Base-by-base conservation (phyloP, 2,888 invertebrate genomes). In the Trimorus sp. region DNA sequence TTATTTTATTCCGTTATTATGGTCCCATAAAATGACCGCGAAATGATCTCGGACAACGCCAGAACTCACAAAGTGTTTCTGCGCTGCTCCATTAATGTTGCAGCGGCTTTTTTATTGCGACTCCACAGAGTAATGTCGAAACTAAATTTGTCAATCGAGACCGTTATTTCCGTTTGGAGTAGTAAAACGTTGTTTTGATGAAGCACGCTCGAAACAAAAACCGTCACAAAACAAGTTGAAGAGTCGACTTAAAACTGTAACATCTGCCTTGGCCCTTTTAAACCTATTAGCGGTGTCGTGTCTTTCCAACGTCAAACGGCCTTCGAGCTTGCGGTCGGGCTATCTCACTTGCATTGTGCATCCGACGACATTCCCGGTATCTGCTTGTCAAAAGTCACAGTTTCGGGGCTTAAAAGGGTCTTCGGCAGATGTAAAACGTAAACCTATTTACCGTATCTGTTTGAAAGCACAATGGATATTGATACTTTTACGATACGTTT, bases 221-320 rank as follows among this genome's bases (percentile, higher is more conserved):
- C n/a, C n/a, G 49, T n/a, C 49, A 14, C 7, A 48, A 48, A 12
- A 38, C 38, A 40, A 40, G 40, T 40, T 40, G 40, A 40, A 11
- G 40, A 8, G 40, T 9, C 40, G 11, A 11, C 40, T 40, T 40
- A 0, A 38, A 26, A 14, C 62, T 36, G 49, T 14, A 62, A 74
- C 74, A 65, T 65, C 74, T 74, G 66, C 48, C 51, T 42, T 40
- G 49, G 54, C 58, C 40, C 65, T 65, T 74, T 56, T 51, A 66
- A 66, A 51, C 66, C 65, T 53, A 74, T 66, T 66, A 59, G 62
- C 14, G n/a, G 36, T 15, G 59, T 58, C 48, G 65, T 36, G 9
- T 62, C 42, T 71, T 54, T 14, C 45, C n/a, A 40, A 63, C 54
- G 54, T 56, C 37, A 63, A 63, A 73, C 51, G 49, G n/a, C 71